Conservation (phyloP, 2,797 vertebrate genomes). For the Galagoides demidoff region DNA sequence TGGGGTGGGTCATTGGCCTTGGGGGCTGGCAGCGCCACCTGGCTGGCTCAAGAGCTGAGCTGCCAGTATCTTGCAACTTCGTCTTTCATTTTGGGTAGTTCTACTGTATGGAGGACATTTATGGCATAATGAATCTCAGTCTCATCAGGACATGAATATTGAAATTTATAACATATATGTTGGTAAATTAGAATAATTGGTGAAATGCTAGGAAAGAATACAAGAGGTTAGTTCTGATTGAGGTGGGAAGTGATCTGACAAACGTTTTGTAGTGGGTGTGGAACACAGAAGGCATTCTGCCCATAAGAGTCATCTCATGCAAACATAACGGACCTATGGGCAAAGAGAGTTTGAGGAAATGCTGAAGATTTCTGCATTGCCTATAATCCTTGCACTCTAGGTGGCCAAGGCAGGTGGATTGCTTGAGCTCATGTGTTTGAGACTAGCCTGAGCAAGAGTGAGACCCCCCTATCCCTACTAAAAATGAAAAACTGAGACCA, state of each 20-base stretch:
- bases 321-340: not conserved
- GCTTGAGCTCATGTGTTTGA: no score
- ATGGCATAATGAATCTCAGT: not conserved
- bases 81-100: not conserved
- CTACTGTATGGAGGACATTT: not conserved
- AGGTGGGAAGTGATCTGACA: not conserved
- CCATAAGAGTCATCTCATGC: not conserved
- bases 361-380: conserved; percentile 2
- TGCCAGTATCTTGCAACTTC: not conserved
- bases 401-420: no score
- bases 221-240: not conserved
- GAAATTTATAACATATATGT: not conserved
- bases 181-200: not conserved
- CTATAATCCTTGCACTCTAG: no score
- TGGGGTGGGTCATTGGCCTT: not conserved
- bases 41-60: not conserved
- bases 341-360: not conserved
- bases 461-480: no score
- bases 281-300: not conserved
- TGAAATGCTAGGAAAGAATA: conserved; percentile 3
- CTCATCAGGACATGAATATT: not conserved
- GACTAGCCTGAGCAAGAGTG: no score
- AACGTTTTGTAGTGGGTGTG: not conserved
- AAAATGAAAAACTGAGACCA: no score
- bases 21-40: not conserved